phyloP scores from a whole-genome alignment of 2,888 invertebrate genomes.

The Acronicta leporina region DNA sequence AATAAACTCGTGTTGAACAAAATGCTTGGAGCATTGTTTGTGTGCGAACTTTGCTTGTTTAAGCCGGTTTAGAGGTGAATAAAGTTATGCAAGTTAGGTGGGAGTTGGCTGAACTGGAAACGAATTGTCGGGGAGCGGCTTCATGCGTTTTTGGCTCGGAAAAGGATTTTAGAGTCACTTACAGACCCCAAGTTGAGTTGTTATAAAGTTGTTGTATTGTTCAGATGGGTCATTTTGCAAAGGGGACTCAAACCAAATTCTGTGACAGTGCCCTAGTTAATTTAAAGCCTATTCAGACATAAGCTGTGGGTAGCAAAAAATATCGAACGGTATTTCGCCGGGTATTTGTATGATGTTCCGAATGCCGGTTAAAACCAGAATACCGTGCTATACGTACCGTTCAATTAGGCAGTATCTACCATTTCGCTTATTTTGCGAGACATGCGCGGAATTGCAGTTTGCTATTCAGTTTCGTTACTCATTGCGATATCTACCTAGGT shows the following conservation, averaged over 20 bases:
- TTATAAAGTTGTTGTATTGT: conserved; percentile 33
- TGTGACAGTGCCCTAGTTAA: background rate
- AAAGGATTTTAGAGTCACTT: conserved; percentile 34
- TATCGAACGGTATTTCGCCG: too few relatives aligned
- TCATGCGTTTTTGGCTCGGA: conserved; percentile 49
- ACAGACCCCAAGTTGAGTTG: conserved; percentile 24
- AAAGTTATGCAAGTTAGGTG: conserved; percentile 57
- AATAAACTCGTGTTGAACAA: conserved; percentile 56
- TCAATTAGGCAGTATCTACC: too few relatives aligned
- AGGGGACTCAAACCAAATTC: conserved; percentile 21
- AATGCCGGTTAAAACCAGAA: too few relatives aligned
- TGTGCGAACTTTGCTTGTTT: conserved; percentile 52
- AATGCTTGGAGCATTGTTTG: conserved; percentile 56
- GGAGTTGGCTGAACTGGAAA: conserved; percentile 49
- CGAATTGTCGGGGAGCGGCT: conserved; percentile 44
- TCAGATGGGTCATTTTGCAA: conserved; percentile 12
- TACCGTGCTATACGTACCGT: too few relatives aligned
- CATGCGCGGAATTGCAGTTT: too few relatives aligned
- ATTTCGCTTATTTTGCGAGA: too few relatives aligned
- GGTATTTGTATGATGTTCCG: too few relatives aligned
- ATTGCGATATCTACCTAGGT: too few relatives aligned
- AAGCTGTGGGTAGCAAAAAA: too few relatives aligned
- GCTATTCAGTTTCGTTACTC: too few relatives aligned
- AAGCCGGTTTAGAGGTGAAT: conserved; percentile 56
- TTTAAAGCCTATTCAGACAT: too few relatives aligned